Evolutionary conservation across 2,888 invertebrate genomes (phyloP), one percentile per base, ranked within the genome.

Genomic region (Xanthia togata): DNA sequence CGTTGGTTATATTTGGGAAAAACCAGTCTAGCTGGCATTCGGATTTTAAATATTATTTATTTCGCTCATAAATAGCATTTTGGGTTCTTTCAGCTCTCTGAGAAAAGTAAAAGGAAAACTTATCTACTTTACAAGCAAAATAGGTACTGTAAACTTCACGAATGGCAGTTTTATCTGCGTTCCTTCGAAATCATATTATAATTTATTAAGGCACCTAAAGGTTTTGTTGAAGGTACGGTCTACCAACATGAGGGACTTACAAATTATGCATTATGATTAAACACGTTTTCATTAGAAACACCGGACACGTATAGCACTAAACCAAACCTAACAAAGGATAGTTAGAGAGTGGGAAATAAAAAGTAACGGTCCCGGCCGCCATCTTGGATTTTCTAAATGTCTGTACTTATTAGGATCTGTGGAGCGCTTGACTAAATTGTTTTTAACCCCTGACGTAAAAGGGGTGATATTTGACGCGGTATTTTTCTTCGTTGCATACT

Each of bases 381-480:
- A 83, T 85, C 67, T 85, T 83, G 73, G 44, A 70, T 82, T 82
- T 83, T 78, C 71, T 60, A 73, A 83, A 73, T 62, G 83, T 82
- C 85, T 82, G 71, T 53, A 53, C 50, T 74, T 82, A 83, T 85
- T 85, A 82, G 86, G 41, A 76, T 59, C 70, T 85, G 85, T 53
- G 77, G 70, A 78, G 67, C 60, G 68, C 71, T 74, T 68, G 38
- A 47, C 64, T 83, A 83, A 82, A 83, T 85, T 83, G 83, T 83
- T 83, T 85, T 73, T 70, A 78, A 70, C 73, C 83, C 85, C 67
- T 57, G 38, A 59, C 44, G 55, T 57, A 31, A 23, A 73, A 62
- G 38, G 82, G 78, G 50, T 70, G 72, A 44, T 73, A 72, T 69
- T 77, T 85, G 71, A 57, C 59, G 60, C 9, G 20, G 17, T 50